These are phyloP conservation scores for Lagopus leucura DNA, from an alignment of 2,113 vertebrate species.

Conservation along the genomic window DNA sequence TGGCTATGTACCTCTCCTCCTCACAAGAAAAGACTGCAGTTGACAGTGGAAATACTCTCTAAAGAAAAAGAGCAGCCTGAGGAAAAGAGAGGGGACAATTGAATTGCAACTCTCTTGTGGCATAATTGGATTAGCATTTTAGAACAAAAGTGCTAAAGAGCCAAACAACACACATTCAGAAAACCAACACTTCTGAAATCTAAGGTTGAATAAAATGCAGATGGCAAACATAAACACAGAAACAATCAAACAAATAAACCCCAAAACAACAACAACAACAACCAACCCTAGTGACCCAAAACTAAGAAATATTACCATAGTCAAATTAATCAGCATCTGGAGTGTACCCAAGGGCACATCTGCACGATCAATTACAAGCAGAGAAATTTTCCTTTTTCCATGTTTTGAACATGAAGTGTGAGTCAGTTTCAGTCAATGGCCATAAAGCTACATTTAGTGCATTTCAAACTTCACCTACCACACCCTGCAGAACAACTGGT, in stretches of 20 bases:
- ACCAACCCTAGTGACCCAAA: neutral
- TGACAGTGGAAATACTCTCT: neutral
- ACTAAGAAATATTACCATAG: neutral
- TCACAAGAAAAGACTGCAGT: neutral
- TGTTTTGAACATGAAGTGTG: neutral
- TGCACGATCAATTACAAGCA: neutral
- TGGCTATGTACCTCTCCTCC: neutral
- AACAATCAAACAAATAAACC: neutral
- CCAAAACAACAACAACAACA: no score
- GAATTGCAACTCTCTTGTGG: neutral
- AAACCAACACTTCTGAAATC: neutral
- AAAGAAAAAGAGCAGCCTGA: neutral
- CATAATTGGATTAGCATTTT: neutral
- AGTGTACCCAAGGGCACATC: accelerated
- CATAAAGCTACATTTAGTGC: neutral
- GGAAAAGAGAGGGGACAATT: neutral
- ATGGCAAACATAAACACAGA: neutral
- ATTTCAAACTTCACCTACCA: neutral
- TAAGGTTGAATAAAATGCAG: neutral
- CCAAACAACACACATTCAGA: neutral
- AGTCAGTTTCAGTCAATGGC: neutral
- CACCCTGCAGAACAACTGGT: neutral
- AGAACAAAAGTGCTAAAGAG: neutral
- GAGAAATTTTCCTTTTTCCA: neutral
- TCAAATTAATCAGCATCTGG: neutral